Conservation (phyloP, 2,113 vertebrate species). For the Strix aluco region DNA sequence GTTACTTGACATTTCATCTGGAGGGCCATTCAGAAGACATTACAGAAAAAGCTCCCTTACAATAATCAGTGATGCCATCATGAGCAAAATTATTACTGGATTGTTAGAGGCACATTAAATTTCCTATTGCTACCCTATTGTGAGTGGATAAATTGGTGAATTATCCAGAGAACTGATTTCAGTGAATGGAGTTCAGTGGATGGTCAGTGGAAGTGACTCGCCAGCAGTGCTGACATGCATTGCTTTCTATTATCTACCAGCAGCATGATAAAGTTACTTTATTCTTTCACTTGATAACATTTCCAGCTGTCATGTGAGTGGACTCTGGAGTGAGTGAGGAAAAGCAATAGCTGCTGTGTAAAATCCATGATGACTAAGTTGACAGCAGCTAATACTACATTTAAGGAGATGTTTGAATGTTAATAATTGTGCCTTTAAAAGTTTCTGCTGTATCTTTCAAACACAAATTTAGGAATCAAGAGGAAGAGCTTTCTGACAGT, state of each 20-base stretch:
- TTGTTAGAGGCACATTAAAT: background rate
- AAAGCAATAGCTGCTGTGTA: background rate
- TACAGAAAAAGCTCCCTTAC: slow-evolving; percentile 36
- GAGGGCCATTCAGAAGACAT: background rate
- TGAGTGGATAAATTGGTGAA: background rate
- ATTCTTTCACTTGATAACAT: background rate
- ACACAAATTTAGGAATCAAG: background rate
- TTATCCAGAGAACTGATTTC: background rate
- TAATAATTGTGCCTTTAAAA: background rate
- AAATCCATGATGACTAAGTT: background rate
- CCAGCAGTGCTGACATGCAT: background rate
- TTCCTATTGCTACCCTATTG: background rate
- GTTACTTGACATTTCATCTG: slow-evolving; percentile 25
- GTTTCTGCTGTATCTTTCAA: background rate
- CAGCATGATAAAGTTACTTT: background rate
- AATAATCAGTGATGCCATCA: background rate
- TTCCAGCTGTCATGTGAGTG: background rate
- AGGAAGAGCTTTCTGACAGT: background rate
- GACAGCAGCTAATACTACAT: background rate
- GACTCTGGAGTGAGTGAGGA: background rate
- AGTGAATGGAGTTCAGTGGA: background rate
- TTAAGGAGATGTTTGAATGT: background rate
- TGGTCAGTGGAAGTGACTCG: background rate
- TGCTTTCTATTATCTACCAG: background rate
- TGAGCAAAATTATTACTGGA: background rate